A percentile compares a stretch with the other conserved stretches of the same genome.
These are phyloP conservation scores for Eristalinus aeneus DNA, from an alignment of 2,888 invertebrate species.

Conservation along the genomic window DNA sequence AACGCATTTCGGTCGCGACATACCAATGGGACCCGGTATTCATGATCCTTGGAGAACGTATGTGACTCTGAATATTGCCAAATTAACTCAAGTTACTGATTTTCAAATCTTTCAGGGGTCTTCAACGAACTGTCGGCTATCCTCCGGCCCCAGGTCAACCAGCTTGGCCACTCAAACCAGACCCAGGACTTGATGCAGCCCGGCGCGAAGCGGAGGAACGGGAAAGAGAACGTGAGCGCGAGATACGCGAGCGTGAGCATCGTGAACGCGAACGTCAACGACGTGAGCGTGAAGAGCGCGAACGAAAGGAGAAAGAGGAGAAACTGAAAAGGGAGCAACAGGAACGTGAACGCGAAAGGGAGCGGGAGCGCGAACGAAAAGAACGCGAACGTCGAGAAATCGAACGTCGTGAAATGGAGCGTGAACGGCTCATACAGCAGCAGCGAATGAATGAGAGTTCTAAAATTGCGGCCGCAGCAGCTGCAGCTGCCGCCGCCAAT, in stretches of 20 bases:
- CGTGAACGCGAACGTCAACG: conserved; percentile 80
- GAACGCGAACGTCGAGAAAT: conserved; percentile 84
- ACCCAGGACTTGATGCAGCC: conserved; percentile 83
- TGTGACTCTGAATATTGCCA: conserved; percentile 19
- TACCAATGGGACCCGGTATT: conserved; percentile 82
- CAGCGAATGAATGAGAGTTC: conserved; percentile 82
- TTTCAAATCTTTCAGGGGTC: conserved; percentile 72
- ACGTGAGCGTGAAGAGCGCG: conserved; percentile 80
- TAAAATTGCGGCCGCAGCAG: conserved; percentile 80
- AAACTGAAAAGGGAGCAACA: conserved; percentile 82
- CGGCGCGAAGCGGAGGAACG: conserved; percentile 84
- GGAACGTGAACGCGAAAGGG: conserved; percentile 83
- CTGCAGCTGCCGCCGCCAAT: conserved; percentile 75
- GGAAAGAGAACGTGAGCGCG: conserved; percentile 79
- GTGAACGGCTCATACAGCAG: conserved; percentile 84
- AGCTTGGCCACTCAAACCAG: conserved; percentile 82
- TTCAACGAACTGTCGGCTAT: conserved; percentile 84
- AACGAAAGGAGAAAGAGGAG: conserved; percentile 81
- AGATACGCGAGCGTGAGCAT: conserved; percentile 80
- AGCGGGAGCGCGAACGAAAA: conserved; percentile 82
- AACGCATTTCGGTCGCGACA: conserved; percentile 85
- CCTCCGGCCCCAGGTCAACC: conserved; percentile 82
- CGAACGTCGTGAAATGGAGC: conserved; percentile 84
- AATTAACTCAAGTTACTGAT: not conserved
- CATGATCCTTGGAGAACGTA: conserved; percentile 88